Percentiles rank a stretch among this genome's conserved stretches.
These are phyloP conservation scores for Phaonia tiefii DNA, from an alignment of 2,888 invertebrate species.

Conservation along the genomic window DNA sequence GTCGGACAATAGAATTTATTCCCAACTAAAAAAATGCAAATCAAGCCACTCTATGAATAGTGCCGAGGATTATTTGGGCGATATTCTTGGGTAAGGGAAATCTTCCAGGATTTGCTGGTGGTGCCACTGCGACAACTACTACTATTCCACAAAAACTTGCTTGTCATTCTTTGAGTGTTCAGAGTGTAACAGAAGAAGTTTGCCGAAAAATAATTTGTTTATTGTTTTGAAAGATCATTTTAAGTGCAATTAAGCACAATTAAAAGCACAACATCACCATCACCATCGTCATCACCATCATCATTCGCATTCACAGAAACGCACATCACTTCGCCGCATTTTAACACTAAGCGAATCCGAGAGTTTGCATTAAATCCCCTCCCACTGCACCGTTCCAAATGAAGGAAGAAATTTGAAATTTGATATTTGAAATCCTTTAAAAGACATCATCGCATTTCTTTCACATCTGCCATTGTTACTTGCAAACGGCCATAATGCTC, in stretches of 20 bases:
- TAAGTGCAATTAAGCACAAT: conserved; percentile 69
- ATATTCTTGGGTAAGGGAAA: too few relatives aligned
- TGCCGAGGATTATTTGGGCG: too few relatives aligned
- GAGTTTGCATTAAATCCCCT: neutral
- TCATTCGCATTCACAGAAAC: neutral
- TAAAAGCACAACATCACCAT: conserved; percentile 55
- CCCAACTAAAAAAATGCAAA: too few relatives aligned
- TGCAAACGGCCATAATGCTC: conserved; percentile 28
- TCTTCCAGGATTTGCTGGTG: neutral
- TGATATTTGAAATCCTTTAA: conserved; percentile 14
- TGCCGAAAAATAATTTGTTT: conserved; percentile 63
- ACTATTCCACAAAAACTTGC: conserved; percentile 31
- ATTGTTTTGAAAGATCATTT: conserved; percentile 68
- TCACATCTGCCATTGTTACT: conserved; percentile 8
- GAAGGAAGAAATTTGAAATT: neutral
- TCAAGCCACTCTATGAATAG: too few relatives aligned
- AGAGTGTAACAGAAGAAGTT: neutral
- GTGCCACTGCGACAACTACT: neutral
- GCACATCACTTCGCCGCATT: neutral
- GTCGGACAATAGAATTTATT: too few relatives aligned
- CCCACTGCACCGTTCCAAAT: neutral
- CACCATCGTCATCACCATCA: neutral
- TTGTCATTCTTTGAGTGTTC: conserved; percentile 47
- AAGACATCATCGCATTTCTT: conserved; percentile 3
- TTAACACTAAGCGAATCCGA: conserved; percentile 6